These are phyloP conservation scores for Erannis defoliaria DNA, from an alignment of 2,888 invertebrate species.

Conservation along the genomic window DNA sequence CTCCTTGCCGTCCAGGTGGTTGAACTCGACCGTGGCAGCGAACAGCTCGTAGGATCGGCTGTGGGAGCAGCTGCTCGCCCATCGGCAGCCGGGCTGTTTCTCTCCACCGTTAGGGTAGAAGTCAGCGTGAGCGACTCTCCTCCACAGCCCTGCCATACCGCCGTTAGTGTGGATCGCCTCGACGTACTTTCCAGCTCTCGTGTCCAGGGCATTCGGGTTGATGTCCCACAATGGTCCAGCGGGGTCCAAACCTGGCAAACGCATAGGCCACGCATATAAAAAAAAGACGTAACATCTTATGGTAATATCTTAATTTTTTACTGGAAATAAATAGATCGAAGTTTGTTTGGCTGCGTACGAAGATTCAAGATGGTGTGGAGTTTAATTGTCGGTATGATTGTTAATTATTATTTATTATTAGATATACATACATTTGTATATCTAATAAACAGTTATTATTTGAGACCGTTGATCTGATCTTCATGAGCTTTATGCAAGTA, in stretches of 20 bases:
- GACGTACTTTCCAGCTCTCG: conserved; percentile 63
- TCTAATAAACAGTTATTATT: too few species aligned
- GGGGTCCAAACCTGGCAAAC: conserved; percentile 66
- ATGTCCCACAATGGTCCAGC: conserved; percentile 69
- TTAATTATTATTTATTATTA: too few species aligned
- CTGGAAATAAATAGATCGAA: too few species aligned
- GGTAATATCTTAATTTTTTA: too few species aligned
- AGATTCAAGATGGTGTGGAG: too few species aligned
- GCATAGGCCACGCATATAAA: too few species aligned
- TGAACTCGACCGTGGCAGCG: conserved; percentile 62
- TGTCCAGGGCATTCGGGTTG: conserved; percentile 60
- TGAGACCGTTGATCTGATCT: too few species aligned
- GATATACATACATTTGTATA: too few species aligned
- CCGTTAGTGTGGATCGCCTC: conserved; percentile 77
- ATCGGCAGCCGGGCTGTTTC: conserved; percentile 73
- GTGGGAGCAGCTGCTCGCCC: conserved; percentile 67
- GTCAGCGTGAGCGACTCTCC: conserved; percentile 63
- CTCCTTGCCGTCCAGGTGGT: conserved; percentile 61
- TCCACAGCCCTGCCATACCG: conserved; percentile 65
- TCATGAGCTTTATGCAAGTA: too few species aligned
- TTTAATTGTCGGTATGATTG: too few species aligned
- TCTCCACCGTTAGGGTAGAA: conserved; percentile 78
- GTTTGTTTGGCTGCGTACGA: too few species aligned
- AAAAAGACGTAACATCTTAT: too few species aligned
- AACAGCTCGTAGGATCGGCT: conserved; percentile 64